Evolutionary conservation across 2,888 invertebrate species (phyloP), one percentile per base, ranked within the genome.

Genomic region (Eumerus sabulonum): DNA sequence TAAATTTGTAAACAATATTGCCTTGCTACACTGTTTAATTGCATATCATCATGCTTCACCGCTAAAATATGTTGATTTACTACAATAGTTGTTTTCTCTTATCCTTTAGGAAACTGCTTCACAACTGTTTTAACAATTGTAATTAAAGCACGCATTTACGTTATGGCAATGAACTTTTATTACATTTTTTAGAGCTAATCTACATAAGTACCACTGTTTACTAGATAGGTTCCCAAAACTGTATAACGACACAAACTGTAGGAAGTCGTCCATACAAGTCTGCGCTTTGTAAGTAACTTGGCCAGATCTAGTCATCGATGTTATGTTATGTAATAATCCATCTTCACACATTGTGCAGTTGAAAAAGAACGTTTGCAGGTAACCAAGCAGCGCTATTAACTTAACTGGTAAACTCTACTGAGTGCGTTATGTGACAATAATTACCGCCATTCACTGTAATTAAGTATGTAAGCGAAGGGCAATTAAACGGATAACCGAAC

Each of bases 271-370:
- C n/a, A n/a, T n/a, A 27, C 35, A 38, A 16, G 4, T 40, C 42
- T 19, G 79, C 68, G 60, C 54, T 70, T 74, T 79, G 74, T 74
- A 68, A 64, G 54, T 68, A 59, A 59, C 38, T 59, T 44, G 12
- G 47, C 42, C 47, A 16, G 40, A n/a, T 54, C 54, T 16, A 42
- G 47, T 27, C 53, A 36, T 1, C 57, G 53, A 60, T 36, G 47
- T 51, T 47, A 51, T 60, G 45, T 74, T 74, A 74, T 73, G 64
- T 70, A 70, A 79, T 64, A 53, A 64, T 59, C 56, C 44, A 66
- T 74, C 64, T 74, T 73, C 74, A 79, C 79, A 79, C 74, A 79
- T 79, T 64, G 44, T 74, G 68, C 79, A 64, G 79, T 79, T 79
- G 74, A 68, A 59, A 56, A 16, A 57, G 57, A 63, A 68, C 38